A percentile compares a stretch with the other conserved stretches of the same genome.
Conservation (phyloP, 1,140 invertebrate genomes). For the Pararge aegeria region DNA sequence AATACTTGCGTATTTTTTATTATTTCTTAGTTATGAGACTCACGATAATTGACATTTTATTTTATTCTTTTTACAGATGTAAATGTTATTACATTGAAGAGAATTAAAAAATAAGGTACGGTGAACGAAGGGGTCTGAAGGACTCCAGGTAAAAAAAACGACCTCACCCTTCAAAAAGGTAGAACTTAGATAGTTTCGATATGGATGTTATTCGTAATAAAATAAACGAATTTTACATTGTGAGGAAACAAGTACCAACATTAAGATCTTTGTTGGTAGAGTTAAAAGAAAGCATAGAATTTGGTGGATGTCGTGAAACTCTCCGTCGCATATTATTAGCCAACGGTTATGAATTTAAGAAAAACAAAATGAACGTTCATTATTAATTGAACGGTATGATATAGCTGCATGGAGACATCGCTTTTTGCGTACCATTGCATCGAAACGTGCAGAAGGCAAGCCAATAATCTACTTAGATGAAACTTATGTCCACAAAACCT, state of each 20-base stretch:
- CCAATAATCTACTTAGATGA: conserved; percentile 33
- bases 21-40: too few relatives aligned
- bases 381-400: conserved; percentile 23
- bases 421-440: conserved; percentile 22
- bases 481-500: conserved; percentile 34
- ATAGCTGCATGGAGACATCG: conserved; percentile 26
- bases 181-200: neutral
- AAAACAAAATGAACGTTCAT: conserved; percentile 28
- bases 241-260: neutral
- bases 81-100: neutral
- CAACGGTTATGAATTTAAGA: conserved; percentile 30
- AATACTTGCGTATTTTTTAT: too few relatives aligned
- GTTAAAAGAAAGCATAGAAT: conserved; percentile 23
- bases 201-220: neutral
- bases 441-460: conserved; percentile 28
- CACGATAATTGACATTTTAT: too few relatives aligned
- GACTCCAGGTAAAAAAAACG: neutral
- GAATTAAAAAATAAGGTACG: neutral
- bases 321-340: conserved; percentile 15
- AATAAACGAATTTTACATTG: neutral
- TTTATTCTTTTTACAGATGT: too few relatives aligned
- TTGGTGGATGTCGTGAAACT: conserved; percentile 29
- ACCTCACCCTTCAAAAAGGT: too few relatives aligned
- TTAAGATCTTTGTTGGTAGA: conserved; percentile 18
- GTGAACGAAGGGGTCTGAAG: neutral